These are phyloP conservation scores for Reticulitermes speratus DNA, from an alignment of 1,140 invertebrate species.

Conservation along the genomic window DNA sequence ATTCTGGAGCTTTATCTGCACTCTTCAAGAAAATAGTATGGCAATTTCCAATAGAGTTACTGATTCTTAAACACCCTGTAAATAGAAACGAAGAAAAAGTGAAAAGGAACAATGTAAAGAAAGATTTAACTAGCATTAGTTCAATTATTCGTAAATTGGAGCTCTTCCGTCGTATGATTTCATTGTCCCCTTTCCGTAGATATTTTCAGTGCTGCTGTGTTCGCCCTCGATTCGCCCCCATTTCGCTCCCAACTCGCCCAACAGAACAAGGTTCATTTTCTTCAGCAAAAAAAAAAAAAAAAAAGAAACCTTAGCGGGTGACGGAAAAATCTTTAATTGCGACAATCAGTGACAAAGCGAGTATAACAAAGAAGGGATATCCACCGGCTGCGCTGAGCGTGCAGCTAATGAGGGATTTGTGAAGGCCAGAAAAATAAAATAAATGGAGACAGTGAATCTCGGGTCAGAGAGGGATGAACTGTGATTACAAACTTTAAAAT, in stretches of 20 bases:
- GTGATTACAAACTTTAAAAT: too few relatives aligned
- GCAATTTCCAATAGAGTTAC: background rate
- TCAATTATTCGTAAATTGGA: conserved; percentile 19
- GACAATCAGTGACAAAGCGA: conserved; percentile 28
- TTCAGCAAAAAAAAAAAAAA: background rate
- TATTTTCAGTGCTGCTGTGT: background rate
- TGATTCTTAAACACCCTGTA: background rate
- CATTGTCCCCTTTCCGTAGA: background rate
- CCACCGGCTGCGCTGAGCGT: background rate
- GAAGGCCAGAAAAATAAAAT: background rate
- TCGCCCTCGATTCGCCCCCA: background rate
- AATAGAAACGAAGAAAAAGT: background rate
- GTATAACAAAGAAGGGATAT: conserved; percentile 22
- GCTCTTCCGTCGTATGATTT: conserved; percentile 1
- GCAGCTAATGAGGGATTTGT: conserved; percentile 31
- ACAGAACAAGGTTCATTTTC: background rate
- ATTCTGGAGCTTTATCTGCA: too few relatives aligned
- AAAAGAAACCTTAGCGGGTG: background rate
- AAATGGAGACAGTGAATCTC: background rate
- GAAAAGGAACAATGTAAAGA: background rate
- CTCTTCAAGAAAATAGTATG: too few relatives aligned
- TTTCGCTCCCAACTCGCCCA: background rate
- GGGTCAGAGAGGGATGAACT: background rate
- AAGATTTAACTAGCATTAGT: conserved; percentile 19
- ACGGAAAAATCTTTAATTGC: conserved; percentile 33